Base-by-base conservation (phyloP, 2,113 vertebrate species). In the Macroglossus sobrinus region DNA sequence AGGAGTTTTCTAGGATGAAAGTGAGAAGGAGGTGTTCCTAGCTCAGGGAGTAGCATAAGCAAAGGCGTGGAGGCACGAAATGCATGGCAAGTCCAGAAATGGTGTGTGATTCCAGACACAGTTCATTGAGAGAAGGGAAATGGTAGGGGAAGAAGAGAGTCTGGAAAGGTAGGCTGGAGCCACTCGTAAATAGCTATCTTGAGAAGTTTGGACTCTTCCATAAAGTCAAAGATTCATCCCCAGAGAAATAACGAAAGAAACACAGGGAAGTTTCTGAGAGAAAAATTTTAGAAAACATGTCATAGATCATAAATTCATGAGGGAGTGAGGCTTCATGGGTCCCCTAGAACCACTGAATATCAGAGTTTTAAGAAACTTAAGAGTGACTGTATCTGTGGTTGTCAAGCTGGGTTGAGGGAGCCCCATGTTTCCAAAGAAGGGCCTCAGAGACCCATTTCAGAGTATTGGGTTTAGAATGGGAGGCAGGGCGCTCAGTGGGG, bases 61-160 rank as follows among this genome's bases (percentile, higher is more conserved):
- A 35, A 40, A 61, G 57, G 5, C 3, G 4, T 3, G 4, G 26
- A 69, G 45, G 15, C 22, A 22, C 15, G 24, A 43, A 69, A 33
- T 1, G 0, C 5, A 5, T 2, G 38, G 21, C 64, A 7, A 38
- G 47, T 38, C 24, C 22, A 35, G 55, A n/a, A 47, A 19, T 10
- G 38, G 45, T 0, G 0, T 2, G 30, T 0, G 14, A 7, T 22
- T 18, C 22, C 3, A 10, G 1, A 4, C 30, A 5, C 2, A 59
- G 43, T 50, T 30, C 59, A 7, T 4, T 6, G 55, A 43, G n/a
- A 81, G 55, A 55, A 19, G 3, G 15, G 69, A 76, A 63, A 5
- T 14, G 19, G 8, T 3, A 26, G 9, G 4, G 11, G 2, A 35
- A 26, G 7, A 81, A 47, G 40, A 21, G 21, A 64, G 8, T 14